Evolutionary conservation across 64 coral and sea anemone species (phyloP), one percentile per base, ranked within the genome.

Genomic region (Pocillopora damicornis): DNA sequence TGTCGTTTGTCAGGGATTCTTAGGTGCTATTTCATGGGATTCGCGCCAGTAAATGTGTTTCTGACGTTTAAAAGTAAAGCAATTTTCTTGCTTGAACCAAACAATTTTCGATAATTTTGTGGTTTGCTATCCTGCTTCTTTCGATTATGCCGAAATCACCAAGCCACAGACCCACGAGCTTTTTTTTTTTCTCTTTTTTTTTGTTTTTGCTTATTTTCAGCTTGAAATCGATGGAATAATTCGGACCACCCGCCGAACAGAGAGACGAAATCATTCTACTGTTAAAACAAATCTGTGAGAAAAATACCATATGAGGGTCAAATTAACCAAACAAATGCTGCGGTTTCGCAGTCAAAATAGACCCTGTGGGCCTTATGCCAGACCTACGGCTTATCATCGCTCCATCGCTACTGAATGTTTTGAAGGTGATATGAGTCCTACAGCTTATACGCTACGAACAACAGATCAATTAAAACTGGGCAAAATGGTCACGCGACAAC

Each of bases 241-340:
- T 37, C 7, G 72, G 81, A 18, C 81, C 81, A 35, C 81, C 64
- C 23, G 81, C 63, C 11, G 81, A 14, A 57, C 7, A 0, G 11
- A 71, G 71, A 71, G 37, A 65, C 81, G 18, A 85, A 58, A 85
- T 85, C 64, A 58, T 22, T 73, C 25, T 85, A 5, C 11, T 85
- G 13, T 10, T n/a, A 66, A 58, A 85, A 42, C 38, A 73, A 71
- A 85, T 85, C 37, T 72, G 66, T 85, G 81, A 57, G 81, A 85
- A 85, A 58, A 26, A 15, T n/a, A 16, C 63, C 80, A 83, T 34
- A 22, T 83, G 80, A 83, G 63, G 15, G 61, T 73, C 64, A 51
- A 85, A 85, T 73, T 85, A 72, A 59, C 64, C 81, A 85, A 85
- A 58, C 36, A 85, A 36, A 57, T 71, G 35, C 10, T 34, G 81